Evolutionary conservation across 2,113 vertebrate genomes (phyloP).

Genomic region (Oryzias curvinotus): DNA sequence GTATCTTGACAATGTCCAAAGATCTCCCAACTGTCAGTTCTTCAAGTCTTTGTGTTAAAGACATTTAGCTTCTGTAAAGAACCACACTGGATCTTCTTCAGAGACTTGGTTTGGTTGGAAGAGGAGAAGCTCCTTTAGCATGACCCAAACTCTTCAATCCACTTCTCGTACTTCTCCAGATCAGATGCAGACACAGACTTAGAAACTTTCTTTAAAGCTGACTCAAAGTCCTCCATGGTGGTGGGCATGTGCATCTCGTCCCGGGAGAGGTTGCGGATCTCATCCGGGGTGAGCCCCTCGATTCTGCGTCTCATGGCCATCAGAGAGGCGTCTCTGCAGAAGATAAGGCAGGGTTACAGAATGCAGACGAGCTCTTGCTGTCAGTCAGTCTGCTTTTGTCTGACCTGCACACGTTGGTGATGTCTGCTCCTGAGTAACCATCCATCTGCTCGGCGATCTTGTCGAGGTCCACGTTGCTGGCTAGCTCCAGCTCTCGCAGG

Average conservation of each 20-base stretch:
- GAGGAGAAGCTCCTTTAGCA: constrained; percentile 72
- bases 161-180: constrained; percentile 96
- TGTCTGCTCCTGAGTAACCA: constrained; percentile 97
- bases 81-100: too few relatives aligned
- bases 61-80: too few relatives aligned
- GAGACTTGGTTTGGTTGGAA: too few relatives aligned
- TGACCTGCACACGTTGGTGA: constrained; percentile 97
- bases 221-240: constrained; percentile 98
- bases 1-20: too few relatives aligned
- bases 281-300: constrained; percentile 93
- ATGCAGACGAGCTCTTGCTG: too few relatives aligned
- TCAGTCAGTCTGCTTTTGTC: background rate
- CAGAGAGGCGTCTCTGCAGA: constrained; percentile 89
- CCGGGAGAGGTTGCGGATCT: constrained; percentile 93
- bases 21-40: too few relatives aligned
- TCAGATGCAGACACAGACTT: constrained; percentile 93
- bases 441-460: constrained; percentile 95
- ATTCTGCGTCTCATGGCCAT: constrained; percentile 99
- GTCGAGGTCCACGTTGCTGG: constrained; percentile 88
- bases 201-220: constrained; percentile 93
- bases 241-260: constrained; percentile 99
- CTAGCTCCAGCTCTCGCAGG: constrained; percentile 91
- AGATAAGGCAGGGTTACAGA: too few relatives aligned
- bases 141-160: constrained; percentile 97
- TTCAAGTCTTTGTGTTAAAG: too few relatives aligned